These are phyloP conservation scores for Metopia argyrocephala DNA, from an alignment of 2,888 invertebrate genomes.

Conservation along the genomic window DNA sequence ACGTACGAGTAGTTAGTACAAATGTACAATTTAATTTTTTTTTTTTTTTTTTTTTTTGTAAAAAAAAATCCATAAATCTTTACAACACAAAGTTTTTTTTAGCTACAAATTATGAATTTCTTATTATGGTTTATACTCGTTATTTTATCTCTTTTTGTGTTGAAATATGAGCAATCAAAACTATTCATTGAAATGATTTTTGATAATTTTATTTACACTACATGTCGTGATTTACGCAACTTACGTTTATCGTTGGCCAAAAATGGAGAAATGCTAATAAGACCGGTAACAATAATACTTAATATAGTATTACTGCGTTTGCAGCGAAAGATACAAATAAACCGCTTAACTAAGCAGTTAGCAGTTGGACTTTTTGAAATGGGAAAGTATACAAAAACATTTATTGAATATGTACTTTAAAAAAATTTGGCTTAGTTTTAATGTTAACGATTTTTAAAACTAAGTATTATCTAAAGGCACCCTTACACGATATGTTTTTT, in stretches of 20 bases:
- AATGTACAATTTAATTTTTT: too few relatives aligned
- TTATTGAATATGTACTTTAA: too few relatives aligned
- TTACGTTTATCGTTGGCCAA: conserved; percentile 50
- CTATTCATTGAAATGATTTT: background rate
- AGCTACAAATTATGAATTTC: conserved; percentile 35
- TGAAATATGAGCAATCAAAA: background rate
- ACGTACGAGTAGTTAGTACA: too few relatives aligned
- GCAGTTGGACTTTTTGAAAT: too few relatives aligned
- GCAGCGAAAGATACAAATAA: background rate
- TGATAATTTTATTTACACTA: conserved; percentile 24
- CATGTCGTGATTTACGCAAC: conserved; percentile 56
- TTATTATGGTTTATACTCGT: background rate
- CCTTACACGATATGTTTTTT: too few relatives aligned
- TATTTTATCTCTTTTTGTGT: background rate
- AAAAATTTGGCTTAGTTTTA: too few relatives aligned
- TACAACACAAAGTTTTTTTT: background rate
- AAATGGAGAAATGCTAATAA: conserved; percentile 61
- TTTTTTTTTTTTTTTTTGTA: too few relatives aligned
- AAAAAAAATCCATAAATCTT: conserved; percentile 23
- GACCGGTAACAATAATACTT: conserved; percentile 59
- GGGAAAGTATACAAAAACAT: too few relatives aligned
- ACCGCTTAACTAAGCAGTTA: background rate
- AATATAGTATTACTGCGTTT: background rate
- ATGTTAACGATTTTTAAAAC: too few relatives aligned
- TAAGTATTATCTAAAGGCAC: too few relatives aligned